Evolutionary conservation across 2,888 invertebrate species (phyloP).

Genomic region (Uropetala carovei): DNA sequence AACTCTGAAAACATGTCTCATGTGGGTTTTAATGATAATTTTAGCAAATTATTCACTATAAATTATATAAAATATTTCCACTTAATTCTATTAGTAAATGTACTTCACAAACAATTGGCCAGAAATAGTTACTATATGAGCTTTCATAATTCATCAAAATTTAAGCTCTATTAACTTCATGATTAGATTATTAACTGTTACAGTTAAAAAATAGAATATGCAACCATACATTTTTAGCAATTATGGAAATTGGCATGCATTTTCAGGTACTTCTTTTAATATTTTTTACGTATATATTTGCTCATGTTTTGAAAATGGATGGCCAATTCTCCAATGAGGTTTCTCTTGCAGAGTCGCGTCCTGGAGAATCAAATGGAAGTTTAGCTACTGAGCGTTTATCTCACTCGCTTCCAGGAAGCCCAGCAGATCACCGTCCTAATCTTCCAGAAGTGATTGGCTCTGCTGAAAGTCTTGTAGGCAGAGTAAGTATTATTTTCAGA

Average conservation of each 20-base stretch:
- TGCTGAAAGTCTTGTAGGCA: slow-evolving; percentile 95
- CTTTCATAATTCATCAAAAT: too few relatives aligned
- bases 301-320: not conserved
- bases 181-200: too few relatives aligned
- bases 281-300: slow-evolving; percentile 19
- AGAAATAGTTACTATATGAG: too few relatives aligned
- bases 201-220: too few relatives aligned
- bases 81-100: too few relatives aligned
- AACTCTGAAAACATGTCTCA: too few relatives aligned
- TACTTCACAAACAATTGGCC: too few relatives aligned
- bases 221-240: not conserved
- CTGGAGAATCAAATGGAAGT: slow-evolving; percentile 79
- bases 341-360: slow-evolving; percentile 73
- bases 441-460: slow-evolving; percentile 92
- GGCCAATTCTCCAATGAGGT: slow-evolving; percentile 47
- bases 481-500: slow-evolving; percentile 79
- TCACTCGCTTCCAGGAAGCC: slow-evolving; percentile 84
- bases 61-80: too few relatives aligned
- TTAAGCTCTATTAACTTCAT: too few relatives aligned
- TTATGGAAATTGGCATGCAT: slow-evolving; percentile 31
- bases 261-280: not conserved
- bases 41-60: too few relatives aligned
- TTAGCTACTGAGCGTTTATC: slow-evolving; percentile 80
- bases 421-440: slow-evolving; percentile 81
- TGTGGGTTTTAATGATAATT: too few relatives aligned